These are phyloP conservation scores for Neosilurus hyrtlii DNA, from an alignment of 2,797 vertebrate species.

Conservation along the genomic window DNA sequence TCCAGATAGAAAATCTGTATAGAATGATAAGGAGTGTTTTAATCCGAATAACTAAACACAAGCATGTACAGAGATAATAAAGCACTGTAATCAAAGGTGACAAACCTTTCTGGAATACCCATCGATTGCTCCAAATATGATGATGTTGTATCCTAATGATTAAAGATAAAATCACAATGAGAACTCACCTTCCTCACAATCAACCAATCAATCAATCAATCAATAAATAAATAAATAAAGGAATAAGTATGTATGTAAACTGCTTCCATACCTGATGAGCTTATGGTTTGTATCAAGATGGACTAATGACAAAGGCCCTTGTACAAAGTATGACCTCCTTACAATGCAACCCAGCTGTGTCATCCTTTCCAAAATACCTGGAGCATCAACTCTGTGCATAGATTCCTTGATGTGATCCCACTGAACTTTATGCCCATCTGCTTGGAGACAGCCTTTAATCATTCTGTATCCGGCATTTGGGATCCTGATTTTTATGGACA, in stretches of 20 bases:
- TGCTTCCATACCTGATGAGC: neutral
- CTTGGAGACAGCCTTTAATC: conserved; percentile 45
- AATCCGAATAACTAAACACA: neutral
- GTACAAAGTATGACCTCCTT: conserved; percentile 47
- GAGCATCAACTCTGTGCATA: conserved; percentile 49
- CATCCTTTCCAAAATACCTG: conserved; percentile 46
- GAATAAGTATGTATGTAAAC: neutral
- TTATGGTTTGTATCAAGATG: no score
- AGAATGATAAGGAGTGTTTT: conserved; percentile 18
- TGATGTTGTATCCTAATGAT: conserved; percentile 46
- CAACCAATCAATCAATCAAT: no score
- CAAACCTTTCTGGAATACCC: conserved; percentile 45
- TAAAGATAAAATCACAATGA: no score
- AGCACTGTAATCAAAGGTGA: neutral
- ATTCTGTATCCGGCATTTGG: conserved; percentile 50
- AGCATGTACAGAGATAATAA: neutral
- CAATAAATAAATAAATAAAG: neutral
- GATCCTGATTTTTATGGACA: conserved; percentile 37
- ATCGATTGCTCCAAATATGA: conserved; percentile 48
- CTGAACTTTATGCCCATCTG: conserved; percentile 32
- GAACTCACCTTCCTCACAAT: no score
- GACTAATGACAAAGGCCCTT: neutral
- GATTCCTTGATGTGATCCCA: conserved; percentile 47
- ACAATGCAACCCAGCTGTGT: conserved; percentile 46
- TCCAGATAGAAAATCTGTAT: conserved; percentile 47